A percentile compares a stretch with the other conserved stretches of the same genome.
Conservation (phyloP, 2,888 invertebrate species). For the Melikaiella ostensackeni region DNA sequence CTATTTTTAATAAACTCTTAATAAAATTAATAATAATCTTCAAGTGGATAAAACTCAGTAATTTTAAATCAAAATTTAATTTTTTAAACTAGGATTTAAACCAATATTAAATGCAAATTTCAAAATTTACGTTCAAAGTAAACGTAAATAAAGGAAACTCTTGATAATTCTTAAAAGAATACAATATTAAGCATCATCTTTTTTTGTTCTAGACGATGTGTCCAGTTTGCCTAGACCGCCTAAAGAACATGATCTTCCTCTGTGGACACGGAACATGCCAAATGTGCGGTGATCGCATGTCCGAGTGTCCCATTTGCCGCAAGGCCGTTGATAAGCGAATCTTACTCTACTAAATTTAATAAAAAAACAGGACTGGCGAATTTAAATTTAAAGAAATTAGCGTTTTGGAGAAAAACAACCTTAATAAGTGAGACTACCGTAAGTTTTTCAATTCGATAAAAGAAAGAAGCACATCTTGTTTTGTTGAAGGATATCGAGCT, state of each 20-base stretch:
- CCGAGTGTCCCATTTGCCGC: conserved; percentile 98
- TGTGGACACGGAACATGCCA: conserved; percentile 99
- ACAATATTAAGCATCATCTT: conserved; percentile 5
- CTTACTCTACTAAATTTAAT: conserved; percentile 85
- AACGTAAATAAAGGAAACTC: too few species aligned
- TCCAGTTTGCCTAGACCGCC: conserved; percentile 97
- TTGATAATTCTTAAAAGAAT: background rate
- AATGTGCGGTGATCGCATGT: conserved; percentile 98
- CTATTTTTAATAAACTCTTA: too few species aligned
- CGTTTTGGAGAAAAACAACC: conserved; percentile 4
- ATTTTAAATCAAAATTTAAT: too few species aligned
- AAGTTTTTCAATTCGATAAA: conserved; percentile 29
- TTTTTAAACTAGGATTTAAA: too few species aligned
- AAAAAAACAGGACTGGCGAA: conserved; percentile 34
- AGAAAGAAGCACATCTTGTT: conserved; percentile 30
- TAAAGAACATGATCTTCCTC: conserved; percentile 99
- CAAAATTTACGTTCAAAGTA: too few species aligned
- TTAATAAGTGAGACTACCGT: conserved; percentile 29
- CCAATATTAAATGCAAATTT: too few species aligned
- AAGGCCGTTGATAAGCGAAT: conserved; percentile 98
- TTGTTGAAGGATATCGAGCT: conserved; percentile 12
- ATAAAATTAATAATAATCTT: too few species aligned
- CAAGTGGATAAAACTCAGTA: too few species aligned
- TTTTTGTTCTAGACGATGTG: conserved; percentile 92
- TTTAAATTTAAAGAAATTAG: conserved; percentile 27